phyloP scores from a whole-genome alignment of 2,797 vertebrate species.

The Danio albolineatus region DNA sequence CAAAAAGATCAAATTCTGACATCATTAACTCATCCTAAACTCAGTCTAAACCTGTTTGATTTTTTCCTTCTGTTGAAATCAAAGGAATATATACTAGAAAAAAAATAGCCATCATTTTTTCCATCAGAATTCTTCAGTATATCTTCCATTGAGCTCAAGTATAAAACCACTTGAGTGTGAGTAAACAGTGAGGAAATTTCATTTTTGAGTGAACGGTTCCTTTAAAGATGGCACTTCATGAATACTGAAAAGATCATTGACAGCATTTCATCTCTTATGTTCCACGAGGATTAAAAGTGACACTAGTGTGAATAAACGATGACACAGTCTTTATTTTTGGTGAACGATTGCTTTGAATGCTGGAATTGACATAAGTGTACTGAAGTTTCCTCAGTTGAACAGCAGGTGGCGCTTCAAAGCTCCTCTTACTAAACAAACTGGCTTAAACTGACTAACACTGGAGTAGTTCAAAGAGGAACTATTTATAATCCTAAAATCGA shows the following conservation, averaged over 20 bases:
- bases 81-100: too few species aligned
- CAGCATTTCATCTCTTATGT: too few species aligned
- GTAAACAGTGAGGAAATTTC: too few species aligned
- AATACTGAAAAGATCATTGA: not conserved
- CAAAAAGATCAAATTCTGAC: too few species aligned
- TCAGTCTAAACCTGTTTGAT: too few species aligned
- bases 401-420: constrained; percentile 16
- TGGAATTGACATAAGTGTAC: not conserved
- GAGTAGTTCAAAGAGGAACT: not conserved
- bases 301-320: not conserved
- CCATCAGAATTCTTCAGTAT: too few species aligned
- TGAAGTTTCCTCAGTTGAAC: constrained; percentile 23
- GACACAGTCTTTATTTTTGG: not conserved
- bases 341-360: constrained; percentile 5
- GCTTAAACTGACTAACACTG: constrained; percentile 33
- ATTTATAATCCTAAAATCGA: constrained; percentile 24
- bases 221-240: not conserved
- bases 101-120: too few species aligned
- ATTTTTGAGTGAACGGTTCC: too few species aligned
- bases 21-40: too few species aligned
- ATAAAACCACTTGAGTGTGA: too few species aligned
- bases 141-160: too few species aligned
- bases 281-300: not conserved
- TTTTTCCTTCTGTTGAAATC: too few species aligned
- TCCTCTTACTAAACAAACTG: constrained; percentile 27